A percentile compares a stretch with the other conserved stretches of the same genome.
These are phyloP conservation scores for Pharmacophagus antenor DNA, from an alignment of 2,888 invertebrate species.

Conservation along the genomic window DNA sequence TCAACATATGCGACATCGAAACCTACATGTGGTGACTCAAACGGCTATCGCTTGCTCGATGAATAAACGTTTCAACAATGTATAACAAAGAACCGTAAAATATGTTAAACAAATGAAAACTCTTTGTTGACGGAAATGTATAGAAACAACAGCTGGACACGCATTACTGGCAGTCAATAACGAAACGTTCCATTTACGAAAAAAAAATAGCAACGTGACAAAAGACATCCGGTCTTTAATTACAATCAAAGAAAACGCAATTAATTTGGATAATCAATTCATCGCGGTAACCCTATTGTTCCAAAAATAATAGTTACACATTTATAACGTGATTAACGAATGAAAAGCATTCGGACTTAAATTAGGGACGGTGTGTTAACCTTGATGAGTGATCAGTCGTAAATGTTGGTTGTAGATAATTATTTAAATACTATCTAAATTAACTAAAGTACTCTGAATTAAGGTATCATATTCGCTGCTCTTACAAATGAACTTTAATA, in stretches of 20 bases:
- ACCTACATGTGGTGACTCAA: not conserved
- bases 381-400: not conserved
- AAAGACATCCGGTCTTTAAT: constrained; percentile 23
- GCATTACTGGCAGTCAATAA: not conserved
- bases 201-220: constrained; percentile 3
- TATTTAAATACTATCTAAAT: not conserved
- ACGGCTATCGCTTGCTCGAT: not conserved
- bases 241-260: constrained; percentile 22
- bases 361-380: not conserved
- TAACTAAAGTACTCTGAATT: too few species aligned
- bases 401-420: not conserved
- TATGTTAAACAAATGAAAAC: not conserved
- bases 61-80: not conserved
- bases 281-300: constrained; percentile 20
- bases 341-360: not conserved
- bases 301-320: constrained; percentile 18
- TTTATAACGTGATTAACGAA: not conserved
- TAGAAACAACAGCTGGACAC: not conserved
- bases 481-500: too few species aligned
- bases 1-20: not conserved
- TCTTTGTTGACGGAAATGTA: constrained; percentile 2
- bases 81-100: not conserved
- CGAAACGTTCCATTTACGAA: not conserved
- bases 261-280: constrained; percentile 25
- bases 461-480: too few species aligned